Evolutionary conservation across 2,888 invertebrate species (phyloP), one percentile per base, ranked within the genome.

Genomic region (Hemithea aestivaria): DNA sequence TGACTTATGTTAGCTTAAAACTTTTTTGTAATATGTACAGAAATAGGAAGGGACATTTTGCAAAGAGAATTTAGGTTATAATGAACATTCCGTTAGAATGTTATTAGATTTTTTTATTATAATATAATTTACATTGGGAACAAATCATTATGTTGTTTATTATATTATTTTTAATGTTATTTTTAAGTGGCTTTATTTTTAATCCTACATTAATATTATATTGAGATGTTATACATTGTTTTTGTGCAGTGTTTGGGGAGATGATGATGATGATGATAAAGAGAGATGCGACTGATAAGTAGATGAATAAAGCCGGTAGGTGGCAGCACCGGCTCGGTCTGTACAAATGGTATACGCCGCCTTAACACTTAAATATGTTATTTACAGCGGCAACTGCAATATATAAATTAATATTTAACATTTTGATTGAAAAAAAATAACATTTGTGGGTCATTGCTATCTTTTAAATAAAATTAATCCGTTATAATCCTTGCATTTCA

Each of bases 91-190:
- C 87, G 85, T 84, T 87, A 87, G 87, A 85, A 87, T 87, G 87
- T 87, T 87, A 85, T 66, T 81, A 82, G 79, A 73, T 82, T 80
- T 81, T 66, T 57, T 63, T 60, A 69, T 69, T 78, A 66, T 63
- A 69, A 64, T 74, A 75, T 78, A 80, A 83, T 78, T 61, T 84
- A 82, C 77, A 78, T 84, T 70, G 84, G 87, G 85, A 87, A 84
- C 87, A 87, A 87, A 87, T 83, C 77, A 84, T 82, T 83, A 82
- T 78, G 87, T 87, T 87, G 81, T 85, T 83, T 87, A 84, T n/a
- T n/a, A 85, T 84, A 84, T 84, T 85, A 85, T 85, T 83, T 84
- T 76, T 85, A 85, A 84, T 74, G 85, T 87, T 84, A 84, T 85
- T 42, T 84, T 82, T 84, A 85, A 82, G 83, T 74, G 77, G 82